phyloP scores from a whole-genome alignment of 2,113 vertebrate genomes.

The Pipa parva region DNA sequence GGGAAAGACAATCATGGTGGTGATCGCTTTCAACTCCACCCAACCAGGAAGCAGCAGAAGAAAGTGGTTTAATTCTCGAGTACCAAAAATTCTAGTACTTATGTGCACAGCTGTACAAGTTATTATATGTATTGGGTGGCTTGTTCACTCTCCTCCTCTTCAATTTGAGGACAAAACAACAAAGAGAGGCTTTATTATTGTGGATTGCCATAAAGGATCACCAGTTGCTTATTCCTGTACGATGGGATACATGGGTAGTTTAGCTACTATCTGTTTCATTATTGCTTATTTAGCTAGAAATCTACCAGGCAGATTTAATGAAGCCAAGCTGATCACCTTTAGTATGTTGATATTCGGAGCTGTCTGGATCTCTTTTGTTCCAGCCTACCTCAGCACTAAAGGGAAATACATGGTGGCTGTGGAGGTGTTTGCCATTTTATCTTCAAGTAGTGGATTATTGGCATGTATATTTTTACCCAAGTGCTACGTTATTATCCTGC shows the following conservation, averaged over 20 bases:
- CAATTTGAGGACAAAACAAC: neutral
- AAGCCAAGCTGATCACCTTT: slow-evolving; percentile 7
- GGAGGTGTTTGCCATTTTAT: neutral
- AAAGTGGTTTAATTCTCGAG: slow-evolving; percentile 10
- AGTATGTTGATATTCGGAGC: slow-evolving; percentile 32
- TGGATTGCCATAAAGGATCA: neutral
- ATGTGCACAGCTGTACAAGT: neutral
- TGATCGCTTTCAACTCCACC: slow-evolving; percentile 25
- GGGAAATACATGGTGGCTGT: slow-evolving; percentile 10
- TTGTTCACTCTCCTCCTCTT: neutral
- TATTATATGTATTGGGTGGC: neutral
- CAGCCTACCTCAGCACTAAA: slow-evolving; percentile 4
- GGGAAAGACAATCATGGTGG: slow-evolving; percentile 30
- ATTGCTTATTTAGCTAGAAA: neutral
- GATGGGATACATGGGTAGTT: neutral
- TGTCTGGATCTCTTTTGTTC: slow-evolving; percentile 26
- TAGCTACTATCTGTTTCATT: neutral
- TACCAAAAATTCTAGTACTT: neutral
- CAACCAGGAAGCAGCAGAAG: slow-evolving; percentile 1
- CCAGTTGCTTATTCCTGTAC: neutral
- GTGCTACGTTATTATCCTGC: slow-evolving; percentile 39
- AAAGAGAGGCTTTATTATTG: neutral
- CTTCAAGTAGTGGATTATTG: neutral
- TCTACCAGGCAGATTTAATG: neutral
- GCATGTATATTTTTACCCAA: slow-evolving; percentile 45